Conservation (phyloP, 1,140 invertebrate genomes). For the Drosophila lowei region DNA sequence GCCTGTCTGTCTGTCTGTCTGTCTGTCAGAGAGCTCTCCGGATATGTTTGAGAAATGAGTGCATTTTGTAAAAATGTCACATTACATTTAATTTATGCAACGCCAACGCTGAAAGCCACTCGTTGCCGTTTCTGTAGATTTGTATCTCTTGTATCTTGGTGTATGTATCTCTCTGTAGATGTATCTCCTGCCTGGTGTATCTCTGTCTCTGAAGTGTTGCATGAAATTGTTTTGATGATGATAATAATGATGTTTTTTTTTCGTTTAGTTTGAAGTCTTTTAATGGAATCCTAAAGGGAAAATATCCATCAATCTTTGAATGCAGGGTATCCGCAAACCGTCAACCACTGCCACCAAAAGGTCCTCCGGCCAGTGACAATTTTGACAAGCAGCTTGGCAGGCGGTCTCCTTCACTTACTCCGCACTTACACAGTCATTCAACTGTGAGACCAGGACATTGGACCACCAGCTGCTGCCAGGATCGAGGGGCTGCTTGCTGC, state of each 20-base stretch:
- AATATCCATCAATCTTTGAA: conserved; percentile 24
- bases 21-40: conserved; percentile 41
- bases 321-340: neutral
- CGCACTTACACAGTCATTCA: neutral
- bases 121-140: neutral
- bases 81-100: conserved; percentile 83
- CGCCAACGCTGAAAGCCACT: conserved; percentile 52
- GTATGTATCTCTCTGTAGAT: conserved; percentile 7
- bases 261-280: neutral
- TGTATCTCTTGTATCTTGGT: conserved; percentile 6
- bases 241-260: conserved; percentile 4
- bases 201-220: conserved; percentile 54
- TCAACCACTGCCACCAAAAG: conserved; percentile 12
- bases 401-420: conserved; percentile 35
- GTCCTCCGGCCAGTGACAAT: conserved; percentile 38
- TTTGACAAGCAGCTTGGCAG: conserved; percentile 46
- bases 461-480: conserved; percentile 45
- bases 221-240: conserved; percentile 70
- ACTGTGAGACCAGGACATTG: neutral
- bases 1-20: conserved; percentile 3
- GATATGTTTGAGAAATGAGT: conserved; percentile 80
- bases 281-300: no score
- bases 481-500: conserved; percentile 19
- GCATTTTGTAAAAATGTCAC: conserved; percentile 83
- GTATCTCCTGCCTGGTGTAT: conserved; percentile 7